These are phyloP conservation scores for Drosophila mojavensis DNA, from an alignment of 1,140 invertebrate genomes.

Conservation along the genomic window DNA sequence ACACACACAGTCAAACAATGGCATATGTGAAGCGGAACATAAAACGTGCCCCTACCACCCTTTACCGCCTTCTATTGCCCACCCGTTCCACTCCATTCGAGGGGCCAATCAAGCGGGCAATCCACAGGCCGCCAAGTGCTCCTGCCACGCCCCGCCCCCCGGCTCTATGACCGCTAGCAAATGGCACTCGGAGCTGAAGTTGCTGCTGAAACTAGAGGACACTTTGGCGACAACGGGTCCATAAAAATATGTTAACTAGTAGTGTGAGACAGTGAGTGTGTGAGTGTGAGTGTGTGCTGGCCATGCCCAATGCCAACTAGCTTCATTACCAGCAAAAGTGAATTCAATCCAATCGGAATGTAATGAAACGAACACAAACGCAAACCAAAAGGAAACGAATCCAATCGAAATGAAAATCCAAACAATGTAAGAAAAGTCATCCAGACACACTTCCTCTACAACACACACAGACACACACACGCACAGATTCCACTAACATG, in stretches of 20 bases:
- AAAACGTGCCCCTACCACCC: background rate
- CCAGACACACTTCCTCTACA: conserved; percentile 6
- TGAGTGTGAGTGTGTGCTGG: conserved; percentile 11
- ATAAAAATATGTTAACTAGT: conserved; percentile 74
- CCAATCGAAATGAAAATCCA: conserved; percentile 43
- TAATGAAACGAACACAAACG: conserved; percentile 16
- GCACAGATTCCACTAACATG: conserved; percentile 28
- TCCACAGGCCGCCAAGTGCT: conserved; percentile 28
- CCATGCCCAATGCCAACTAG: conserved; percentile 34
- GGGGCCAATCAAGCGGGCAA: conserved; percentile 64
- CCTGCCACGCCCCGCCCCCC: background rate
- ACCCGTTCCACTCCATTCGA: background rate
- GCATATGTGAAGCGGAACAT: conserved; percentile 3
- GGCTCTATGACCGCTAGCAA: conserved; percentile 1
- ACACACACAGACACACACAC: conserved; percentile 10
- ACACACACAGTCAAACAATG: background rate
- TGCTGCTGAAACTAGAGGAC: conserved; percentile 41
- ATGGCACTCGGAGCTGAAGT: conserved; percentile 32
- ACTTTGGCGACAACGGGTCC: conserved; percentile 65
- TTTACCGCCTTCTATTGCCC: background rate
- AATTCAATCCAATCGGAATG: conserved; percentile 50
- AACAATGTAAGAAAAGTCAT: conserved; percentile 38
- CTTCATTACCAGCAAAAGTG: conserved; percentile 70
- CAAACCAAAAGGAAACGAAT: conserved; percentile 26
- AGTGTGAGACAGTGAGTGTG: conserved; percentile 8